These are phyloP conservation scores for Cybosia mesomella DNA, from an alignment of 2,888 invertebrate species.

Conservation along the genomic window DNA sequence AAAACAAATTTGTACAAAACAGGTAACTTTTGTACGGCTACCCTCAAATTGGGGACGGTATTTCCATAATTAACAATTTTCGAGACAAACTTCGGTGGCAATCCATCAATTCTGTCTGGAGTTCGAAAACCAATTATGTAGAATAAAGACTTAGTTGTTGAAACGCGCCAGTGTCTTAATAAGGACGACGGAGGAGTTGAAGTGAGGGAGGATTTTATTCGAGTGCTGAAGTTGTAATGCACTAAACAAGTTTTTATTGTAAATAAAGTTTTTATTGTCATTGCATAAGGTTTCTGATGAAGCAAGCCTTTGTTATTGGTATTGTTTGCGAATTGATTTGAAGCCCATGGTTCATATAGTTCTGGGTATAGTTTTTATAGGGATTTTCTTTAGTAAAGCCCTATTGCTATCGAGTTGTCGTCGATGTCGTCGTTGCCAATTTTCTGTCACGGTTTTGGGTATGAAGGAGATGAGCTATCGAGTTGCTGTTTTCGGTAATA, in stretches of 20 bases:
- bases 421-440: too few species aligned
- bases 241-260: constrained; percentile 17
- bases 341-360: not conserved
- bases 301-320: not conserved
- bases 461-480: too few species aligned
- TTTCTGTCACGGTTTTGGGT: too few species aligned
- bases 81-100: constrained; percentile 73
- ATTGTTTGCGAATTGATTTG: not conserved
- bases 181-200: not conserved
- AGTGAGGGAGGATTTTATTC: not conserved
- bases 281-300: constrained; percentile 6
- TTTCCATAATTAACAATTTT: constrained; percentile 81
- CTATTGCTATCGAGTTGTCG: too few species aligned
- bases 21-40: constrained; percentile 56
- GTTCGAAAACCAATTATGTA: constrained; percentile 73
- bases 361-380: not conserved
- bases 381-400: too few species aligned
- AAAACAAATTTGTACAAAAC: constrained; percentile 59
- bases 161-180: constrained; percentile 19
- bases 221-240: constrained; percentile 20
- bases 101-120: constrained; percentile 73
- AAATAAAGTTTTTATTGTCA: constrained; percentile 20
- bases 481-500: too few species aligned
- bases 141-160: constrained; percentile 46
- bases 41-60: constrained; percentile 61